Percentiles rank a stretch among this genome's conserved stretches.
Evolutionary conservation across 2,797 vertebrate species (phyloP).

Genomic region (Megalops cyprinoides): DNA sequence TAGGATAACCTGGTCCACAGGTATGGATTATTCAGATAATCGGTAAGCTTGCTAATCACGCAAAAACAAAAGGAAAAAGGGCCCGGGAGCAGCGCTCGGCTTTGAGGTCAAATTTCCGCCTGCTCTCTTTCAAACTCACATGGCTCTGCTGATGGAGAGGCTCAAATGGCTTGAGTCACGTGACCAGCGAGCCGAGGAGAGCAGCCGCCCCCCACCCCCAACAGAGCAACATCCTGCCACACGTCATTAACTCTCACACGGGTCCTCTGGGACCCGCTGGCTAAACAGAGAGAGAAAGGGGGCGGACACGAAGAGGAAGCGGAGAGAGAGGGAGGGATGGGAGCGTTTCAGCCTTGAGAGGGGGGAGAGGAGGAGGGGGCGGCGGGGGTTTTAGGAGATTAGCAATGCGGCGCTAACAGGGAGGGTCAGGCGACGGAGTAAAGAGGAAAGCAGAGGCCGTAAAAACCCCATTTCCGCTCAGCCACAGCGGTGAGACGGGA

Average conservation of each 20-base stretch:
- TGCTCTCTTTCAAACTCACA: too few species aligned
- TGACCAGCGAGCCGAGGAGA: slow-evolving; percentile 59
- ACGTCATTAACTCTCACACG: slow-evolving; percentile 66
- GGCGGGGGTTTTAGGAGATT: slow-evolving; percentile 62
- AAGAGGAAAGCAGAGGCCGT: slow-evolving; percentile 75
- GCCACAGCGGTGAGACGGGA: too few species aligned
- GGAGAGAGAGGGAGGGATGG: not conserved
- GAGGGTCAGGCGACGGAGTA: slow-evolving; percentile 68
- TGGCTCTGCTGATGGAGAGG: too few species aligned
- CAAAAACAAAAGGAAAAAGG: slow-evolving; percentile 75
- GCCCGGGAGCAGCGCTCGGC: slow-evolving; percentile 76
- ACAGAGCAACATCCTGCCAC: slow-evolving; percentile 61
- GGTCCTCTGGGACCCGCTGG: slow-evolving; percentile 61
- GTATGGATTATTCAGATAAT: too few species aligned
- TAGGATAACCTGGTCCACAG: too few species aligned
- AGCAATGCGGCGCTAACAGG: slow-evolving; percentile 71
- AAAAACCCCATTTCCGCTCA: too few species aligned
- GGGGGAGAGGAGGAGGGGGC: slow-evolving; percentile 57
- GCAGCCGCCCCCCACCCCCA: slow-evolving; percentile 33
- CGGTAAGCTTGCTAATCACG: too few species aligned
- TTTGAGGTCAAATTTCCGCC: too few species aligned
- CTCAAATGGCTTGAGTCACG: slow-evolving; percentile 67
- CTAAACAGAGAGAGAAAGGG: slow-evolving; percentile 42
- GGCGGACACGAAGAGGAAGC: slow-evolving; percentile 8
- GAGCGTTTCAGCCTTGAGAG: slow-evolving; percentile 42